These are phyloP conservation scores for Bruchidius siliquastri DNA, from an alignment of 2,888 invertebrate genomes.

Conservation along the genomic window DNA sequence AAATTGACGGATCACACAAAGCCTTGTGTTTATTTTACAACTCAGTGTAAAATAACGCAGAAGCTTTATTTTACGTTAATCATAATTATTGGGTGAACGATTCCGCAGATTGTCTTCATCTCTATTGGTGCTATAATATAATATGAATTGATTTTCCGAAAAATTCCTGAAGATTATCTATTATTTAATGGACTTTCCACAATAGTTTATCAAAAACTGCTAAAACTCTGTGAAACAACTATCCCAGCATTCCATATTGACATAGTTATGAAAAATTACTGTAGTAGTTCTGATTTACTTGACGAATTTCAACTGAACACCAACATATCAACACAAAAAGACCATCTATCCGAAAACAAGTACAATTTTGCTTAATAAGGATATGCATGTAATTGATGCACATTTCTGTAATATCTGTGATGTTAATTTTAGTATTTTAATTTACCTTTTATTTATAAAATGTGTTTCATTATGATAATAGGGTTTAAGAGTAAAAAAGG, in stretches of 20 bases:
- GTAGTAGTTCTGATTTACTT: not conserved
- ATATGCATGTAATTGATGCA: slow-evolving; percentile 14
- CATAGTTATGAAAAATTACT: no score
- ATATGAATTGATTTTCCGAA: no score
- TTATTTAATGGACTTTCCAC: no score
- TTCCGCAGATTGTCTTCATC: no score
- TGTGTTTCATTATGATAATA: slow-evolving; percentile 7
- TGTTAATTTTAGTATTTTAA: slow-evolving; percentile 25
- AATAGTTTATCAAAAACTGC: no score
- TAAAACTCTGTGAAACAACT: not conserved
- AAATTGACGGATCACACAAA: no score
- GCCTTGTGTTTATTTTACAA: no score
- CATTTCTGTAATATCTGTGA: slow-evolving; percentile 32
- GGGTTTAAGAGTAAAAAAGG: slow-evolving; percentile 1
- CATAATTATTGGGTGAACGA: no score
- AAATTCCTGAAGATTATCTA: no score
- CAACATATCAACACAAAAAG: slow-evolving; percentile 2
- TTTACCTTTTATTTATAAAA: slow-evolving; percentile 20
- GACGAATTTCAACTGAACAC: not conserved
- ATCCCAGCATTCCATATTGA: not conserved
- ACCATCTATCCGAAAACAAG: not conserved
- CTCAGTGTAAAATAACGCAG: no score
- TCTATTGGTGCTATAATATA: no score
- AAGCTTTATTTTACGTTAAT: no score
- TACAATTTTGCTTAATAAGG: not conserved